Evolutionary conservation across 2,113 vertebrate species (phyloP), one percentile per base, ranked within the genome.

Genomic region (Pterocles gutturalis): DNA sequence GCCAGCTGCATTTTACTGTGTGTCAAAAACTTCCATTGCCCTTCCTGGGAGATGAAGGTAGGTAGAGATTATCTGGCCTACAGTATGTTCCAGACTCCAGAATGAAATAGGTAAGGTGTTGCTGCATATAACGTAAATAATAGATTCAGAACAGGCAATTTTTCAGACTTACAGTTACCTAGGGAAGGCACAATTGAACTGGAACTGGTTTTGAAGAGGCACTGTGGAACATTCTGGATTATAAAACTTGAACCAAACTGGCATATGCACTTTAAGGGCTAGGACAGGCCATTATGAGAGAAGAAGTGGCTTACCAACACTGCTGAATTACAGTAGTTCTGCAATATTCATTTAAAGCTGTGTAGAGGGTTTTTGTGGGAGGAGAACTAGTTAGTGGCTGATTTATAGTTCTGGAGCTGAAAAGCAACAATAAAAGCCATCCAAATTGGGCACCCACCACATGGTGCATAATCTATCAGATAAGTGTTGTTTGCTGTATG

Each of bases 231-330:
- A 41, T 84, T 86, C 72, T 65, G 82, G 67, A 84, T 85, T 31
- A 60, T 69, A 88, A 86, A 93, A 89, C 89, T 96, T 93, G 82
- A 96, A 91, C 75, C 86, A 81, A 73, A 94, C 65, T 71, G 66
- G 62, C 57, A 83, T 93, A 58, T 60, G 90, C 90, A 93, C 87
- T 93, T 96, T 93, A 91, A 71, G 43, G 73, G 26, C 64, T 78
- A 45, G 55, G 38, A 22, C 31, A 46, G 58, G 45, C 34, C 60
- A 1, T 83, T 75, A 4, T 11, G 25, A 66, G 65, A 89, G 64
- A 24, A 70, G 24, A 73, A 77, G 62, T 12, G 45, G 28, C 33
- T 77, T 81, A 77, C 7, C 28, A 70, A 73, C 15, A 3, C 18
- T 73, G 11, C 9, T 8, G 53, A 48, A 55, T 54, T 55, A 28